These are phyloP conservation scores for Plectrocnemia conspersa DNA, from an alignment of 1,140 invertebrate genomes.

Conservation along the genomic window DNA sequence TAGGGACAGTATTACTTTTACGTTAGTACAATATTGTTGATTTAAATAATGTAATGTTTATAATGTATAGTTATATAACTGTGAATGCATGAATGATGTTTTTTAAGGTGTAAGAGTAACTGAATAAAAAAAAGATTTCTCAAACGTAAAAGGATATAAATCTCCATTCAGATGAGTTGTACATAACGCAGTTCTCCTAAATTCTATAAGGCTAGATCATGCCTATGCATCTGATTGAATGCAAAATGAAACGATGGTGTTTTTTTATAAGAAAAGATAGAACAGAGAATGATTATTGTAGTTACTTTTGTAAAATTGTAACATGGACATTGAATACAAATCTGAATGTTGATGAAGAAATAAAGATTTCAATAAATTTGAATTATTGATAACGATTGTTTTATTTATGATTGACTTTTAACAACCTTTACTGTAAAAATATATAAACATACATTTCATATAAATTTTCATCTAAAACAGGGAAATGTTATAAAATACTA, in stretches of 20 bases:
- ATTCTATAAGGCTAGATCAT: neutral
- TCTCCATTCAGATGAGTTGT: neutral
- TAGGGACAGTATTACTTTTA: slow-evolving; percentile 36
- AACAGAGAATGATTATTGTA: too few relatives aligned
- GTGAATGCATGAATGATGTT: slow-evolving; percentile 14
- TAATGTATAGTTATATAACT: slow-evolving; percentile 29
- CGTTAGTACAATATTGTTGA: slow-evolving; percentile 36
- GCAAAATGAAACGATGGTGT: neutral
- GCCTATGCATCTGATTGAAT: neutral
- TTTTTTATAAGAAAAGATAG: too few relatives aligned
- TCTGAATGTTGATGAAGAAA: too few relatives aligned
- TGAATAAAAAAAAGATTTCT: neutral
- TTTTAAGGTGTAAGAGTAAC: slow-evolving; percentile 8
- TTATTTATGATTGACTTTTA: too few relatives aligned
- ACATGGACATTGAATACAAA: too few relatives aligned
- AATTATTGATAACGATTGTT: too few relatives aligned
- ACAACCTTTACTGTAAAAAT: too few relatives aligned
- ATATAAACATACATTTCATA: too few relatives aligned
- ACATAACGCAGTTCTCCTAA: neutral
- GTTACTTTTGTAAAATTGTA: too few relatives aligned
- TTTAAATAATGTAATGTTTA: slow-evolving; percentile 30
- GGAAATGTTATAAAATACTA: too few relatives aligned
- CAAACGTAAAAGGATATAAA: neutral
- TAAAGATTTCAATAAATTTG: too few relatives aligned
- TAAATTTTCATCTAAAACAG: too few relatives aligned